Conservation (phyloP, 2,113 vertebrate genomes). For the Pomatorhinus ruficollis region DNA sequence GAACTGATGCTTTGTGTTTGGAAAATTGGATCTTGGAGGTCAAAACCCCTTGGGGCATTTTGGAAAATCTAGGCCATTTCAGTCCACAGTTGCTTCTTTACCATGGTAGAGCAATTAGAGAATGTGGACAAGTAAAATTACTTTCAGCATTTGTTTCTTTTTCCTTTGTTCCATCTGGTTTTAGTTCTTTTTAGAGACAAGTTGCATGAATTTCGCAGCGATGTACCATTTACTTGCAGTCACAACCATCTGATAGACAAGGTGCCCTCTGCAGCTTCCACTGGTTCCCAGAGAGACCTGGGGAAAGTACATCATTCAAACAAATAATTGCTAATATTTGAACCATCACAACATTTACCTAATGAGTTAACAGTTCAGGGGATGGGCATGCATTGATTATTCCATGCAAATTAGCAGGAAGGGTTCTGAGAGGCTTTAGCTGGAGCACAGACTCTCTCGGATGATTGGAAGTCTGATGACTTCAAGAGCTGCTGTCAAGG, state of each 20-base stretch:
- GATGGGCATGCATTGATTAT: neutral
- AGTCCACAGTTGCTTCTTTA: neutral
- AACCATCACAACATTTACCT: neutral
- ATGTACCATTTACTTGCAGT: neutral
- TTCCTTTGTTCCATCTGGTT: neutral
- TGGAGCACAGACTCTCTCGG: neutral
- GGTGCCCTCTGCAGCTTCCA: neutral
- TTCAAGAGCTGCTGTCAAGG: constrained; percentile 17
- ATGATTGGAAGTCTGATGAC: constrained; percentile 3
- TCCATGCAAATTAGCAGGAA: neutral
- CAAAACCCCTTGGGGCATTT: neutral
- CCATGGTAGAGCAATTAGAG: neutral
- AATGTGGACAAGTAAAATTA: neutral
- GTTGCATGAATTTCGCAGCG: neutral
- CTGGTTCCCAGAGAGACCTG: neutral
- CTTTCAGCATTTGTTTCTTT: neutral
- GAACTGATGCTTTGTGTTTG: neutral
- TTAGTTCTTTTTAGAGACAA: neutral
- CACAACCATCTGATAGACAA: neutral
- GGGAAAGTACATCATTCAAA: neutral
- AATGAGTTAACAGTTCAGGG: neutral
- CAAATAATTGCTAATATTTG: neutral
- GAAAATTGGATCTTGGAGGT: neutral
- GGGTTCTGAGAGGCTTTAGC: neutral
- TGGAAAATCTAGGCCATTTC: neutral